Conservation (phyloP, 2,888 invertebrate genomes). For the Nomada lathburiana region DNA sequence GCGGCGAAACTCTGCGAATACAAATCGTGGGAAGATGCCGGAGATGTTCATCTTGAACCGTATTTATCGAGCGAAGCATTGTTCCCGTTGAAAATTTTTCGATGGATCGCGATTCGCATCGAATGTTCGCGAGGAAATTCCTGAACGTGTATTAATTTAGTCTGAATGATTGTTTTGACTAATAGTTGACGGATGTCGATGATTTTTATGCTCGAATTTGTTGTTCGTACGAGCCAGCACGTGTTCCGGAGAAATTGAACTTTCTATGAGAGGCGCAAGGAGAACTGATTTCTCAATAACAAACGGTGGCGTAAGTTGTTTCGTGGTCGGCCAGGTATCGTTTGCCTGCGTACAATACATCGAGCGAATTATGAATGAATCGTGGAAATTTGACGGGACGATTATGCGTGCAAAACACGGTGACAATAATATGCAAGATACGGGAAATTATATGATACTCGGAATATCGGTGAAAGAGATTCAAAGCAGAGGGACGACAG, state of each 20-base stretch:
- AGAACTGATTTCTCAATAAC: slow-evolving; percentile 56
- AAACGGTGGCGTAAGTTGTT: slow-evolving; percentile 50
- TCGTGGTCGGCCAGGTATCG: slow-evolving; percentile 23
- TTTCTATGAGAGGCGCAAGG: slow-evolving; percentile 49
- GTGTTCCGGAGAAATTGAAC: slow-evolving; percentile 55
- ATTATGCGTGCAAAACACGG: not conserved
- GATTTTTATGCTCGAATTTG: not conserved
- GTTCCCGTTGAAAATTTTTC: too few species aligned
- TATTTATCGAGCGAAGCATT: too few species aligned
- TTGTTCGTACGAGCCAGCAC: slow-evolving; percentile 15
- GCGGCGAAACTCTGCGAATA: not conserved
- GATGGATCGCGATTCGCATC: too few species aligned
- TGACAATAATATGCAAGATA: not conserved
- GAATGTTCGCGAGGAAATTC: not conserved
- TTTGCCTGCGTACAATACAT: not conserved
- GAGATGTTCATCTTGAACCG: too few species aligned
- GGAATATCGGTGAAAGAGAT: not conserved
- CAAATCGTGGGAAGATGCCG: not conserved
- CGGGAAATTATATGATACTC: too few species aligned
- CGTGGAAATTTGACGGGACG: not conserved
- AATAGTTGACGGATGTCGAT: not conserved
- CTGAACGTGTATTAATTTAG: too few species aligned
- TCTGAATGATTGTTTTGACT: not conserved
- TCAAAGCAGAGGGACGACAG: not conserved
- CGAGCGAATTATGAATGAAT: slow-evolving; percentile 13